Percentiles rank a stretch among this genome's conserved stretches.
These are phyloP conservation scores for Caenorhabditis afra DNA, from an alignment of 2,888 invertebrate genomes.

Conservation along the genomic window DNA sequence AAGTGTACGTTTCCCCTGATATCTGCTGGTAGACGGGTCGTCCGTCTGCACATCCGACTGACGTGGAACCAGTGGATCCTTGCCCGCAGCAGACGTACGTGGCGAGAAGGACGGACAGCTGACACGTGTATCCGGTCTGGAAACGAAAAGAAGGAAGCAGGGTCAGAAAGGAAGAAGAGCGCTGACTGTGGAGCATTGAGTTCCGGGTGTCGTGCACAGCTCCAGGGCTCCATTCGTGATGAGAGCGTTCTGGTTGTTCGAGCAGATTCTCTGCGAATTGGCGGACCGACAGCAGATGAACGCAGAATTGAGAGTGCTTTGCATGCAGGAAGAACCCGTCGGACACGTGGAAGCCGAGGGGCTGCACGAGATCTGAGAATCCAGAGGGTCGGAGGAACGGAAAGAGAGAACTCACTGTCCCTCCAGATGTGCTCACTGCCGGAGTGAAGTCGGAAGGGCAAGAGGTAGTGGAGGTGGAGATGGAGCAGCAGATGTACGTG, in stretches of 20 bases:
- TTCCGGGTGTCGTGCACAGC: constrained; percentile 75
- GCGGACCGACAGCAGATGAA: constrained; percentile 57
- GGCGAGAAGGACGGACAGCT: constrained; percentile 70
- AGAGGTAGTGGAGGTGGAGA: constrained; percentile 58
- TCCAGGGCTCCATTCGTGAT: constrained; percentile 71
- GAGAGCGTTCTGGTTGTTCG: constrained; percentile 74
- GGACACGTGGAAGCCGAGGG: constrained; percentile 67
- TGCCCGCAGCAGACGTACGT: constrained; percentile 77
- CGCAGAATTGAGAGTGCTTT: constrained; percentile 55
- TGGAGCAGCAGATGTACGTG: constrained; percentile 70
- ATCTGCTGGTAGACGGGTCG: constrained; percentile 75
- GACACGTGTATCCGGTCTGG: constrained; percentile 74
- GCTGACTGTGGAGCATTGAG: constrained; percentile 62
- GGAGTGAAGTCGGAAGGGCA: constrained; percentile 75
- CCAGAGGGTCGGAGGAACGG: not conserved
- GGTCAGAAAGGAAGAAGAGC: not conserved
- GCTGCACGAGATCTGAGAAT: constrained; percentile 48
- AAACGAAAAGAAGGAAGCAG: constrained; percentile 18
- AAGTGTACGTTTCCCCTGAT: constrained; percentile 71
- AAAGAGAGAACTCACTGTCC: constrained; percentile 43
- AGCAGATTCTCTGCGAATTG: constrained; percentile 73
- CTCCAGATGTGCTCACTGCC: constrained; percentile 59
- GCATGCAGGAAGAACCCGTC: constrained; percentile 68
- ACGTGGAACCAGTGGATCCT: constrained; percentile 28
- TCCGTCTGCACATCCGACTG: constrained; percentile 75